These are phyloP conservation scores for Meteorus cinctellus DNA, from an alignment of 2,888 invertebrate species.

Conservation along the genomic window DNA sequence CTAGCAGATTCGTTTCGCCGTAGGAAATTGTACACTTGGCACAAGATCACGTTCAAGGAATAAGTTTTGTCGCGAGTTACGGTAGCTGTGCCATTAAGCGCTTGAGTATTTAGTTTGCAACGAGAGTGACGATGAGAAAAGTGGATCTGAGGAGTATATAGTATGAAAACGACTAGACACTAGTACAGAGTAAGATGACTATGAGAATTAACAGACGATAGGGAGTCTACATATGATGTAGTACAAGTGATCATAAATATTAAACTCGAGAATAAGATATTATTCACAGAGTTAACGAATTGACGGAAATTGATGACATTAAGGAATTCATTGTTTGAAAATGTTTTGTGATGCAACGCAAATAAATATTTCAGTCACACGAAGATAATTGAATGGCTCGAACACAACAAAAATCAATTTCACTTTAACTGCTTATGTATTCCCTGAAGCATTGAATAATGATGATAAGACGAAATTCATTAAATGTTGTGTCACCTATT, in stretches of 20 bases:
- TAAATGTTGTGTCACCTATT: too few species aligned
- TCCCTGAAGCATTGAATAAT: too few species aligned
- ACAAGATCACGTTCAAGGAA: conserved; percentile 42
- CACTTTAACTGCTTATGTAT: too few species aligned
- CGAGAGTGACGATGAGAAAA: conserved; percentile 13
- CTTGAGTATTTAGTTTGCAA: conserved; percentile 15
- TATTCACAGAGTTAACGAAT: conserved; percentile 10
- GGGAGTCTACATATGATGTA: not conserved
- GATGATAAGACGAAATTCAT: too few species aligned
- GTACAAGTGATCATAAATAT: not conserved
- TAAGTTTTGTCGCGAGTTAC: conserved; percentile 31
- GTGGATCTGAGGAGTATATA: not conserved
- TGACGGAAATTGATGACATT: not conserved
- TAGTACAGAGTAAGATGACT: not conserved
- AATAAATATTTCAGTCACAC: too few species aligned
- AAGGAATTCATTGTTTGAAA: too few species aligned
- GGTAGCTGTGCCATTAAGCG: conserved; percentile 49
- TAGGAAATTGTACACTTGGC: conserved; percentile 40
- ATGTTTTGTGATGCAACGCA: too few species aligned
- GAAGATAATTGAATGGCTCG: too few species aligned
- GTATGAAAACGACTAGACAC: not conserved
- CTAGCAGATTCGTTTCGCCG: not conserved
- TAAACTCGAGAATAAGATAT: not conserved
- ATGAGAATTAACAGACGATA: not conserved
- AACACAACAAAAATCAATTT: too few species aligned